Percentiles rank a stretch among this genome's conserved stretches.
Evolutionary conservation across 2,797 vertebrate species (phyloP).

Genomic region (Lacerta agilis): DNA sequence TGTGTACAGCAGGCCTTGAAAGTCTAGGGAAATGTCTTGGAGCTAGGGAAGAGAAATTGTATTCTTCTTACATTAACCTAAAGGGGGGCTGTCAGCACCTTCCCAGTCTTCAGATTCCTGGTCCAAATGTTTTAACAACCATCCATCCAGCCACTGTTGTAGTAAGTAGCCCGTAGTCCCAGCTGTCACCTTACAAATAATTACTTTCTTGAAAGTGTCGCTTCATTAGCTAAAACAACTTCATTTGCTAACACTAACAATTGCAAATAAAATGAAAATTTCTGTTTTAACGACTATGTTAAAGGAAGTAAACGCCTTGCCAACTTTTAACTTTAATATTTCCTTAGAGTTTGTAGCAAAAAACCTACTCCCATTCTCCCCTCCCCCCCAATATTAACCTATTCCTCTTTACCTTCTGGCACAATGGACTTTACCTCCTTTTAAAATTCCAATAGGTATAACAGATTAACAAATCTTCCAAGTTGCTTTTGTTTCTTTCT

Average conservation of each 20-base stretch:
- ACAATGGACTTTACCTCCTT: not conserved
- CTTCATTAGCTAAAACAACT: not conserved
- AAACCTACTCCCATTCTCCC: too few species aligned
- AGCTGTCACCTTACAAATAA: not conserved
- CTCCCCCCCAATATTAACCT: too few species aligned
- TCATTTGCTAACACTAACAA: not conserved
- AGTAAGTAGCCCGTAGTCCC: not conserved
- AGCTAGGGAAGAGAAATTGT: not conserved
- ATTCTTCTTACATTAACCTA: not conserved
- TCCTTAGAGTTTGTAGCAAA: not conserved
- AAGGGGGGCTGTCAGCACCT: not conserved
- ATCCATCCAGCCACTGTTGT: not conserved
- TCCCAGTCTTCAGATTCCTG: not conserved
- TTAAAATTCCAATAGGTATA: not conserved
- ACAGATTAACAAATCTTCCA: not conserved
- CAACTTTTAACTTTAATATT: not conserved
- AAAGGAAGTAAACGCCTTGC: not conserved
- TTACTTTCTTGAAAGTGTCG: not conserved
- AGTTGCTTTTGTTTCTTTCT: not conserved
- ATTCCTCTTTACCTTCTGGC: too few species aligned
- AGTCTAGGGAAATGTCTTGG: not conserved
- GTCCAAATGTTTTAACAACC: not conserved
- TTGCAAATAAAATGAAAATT: not conserved
- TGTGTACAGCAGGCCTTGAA: not conserved
- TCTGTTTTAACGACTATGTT: not conserved